Conservation (phyloP, 2,113 vertebrate genomes). For the Salvelinus namaycush region DNA sequence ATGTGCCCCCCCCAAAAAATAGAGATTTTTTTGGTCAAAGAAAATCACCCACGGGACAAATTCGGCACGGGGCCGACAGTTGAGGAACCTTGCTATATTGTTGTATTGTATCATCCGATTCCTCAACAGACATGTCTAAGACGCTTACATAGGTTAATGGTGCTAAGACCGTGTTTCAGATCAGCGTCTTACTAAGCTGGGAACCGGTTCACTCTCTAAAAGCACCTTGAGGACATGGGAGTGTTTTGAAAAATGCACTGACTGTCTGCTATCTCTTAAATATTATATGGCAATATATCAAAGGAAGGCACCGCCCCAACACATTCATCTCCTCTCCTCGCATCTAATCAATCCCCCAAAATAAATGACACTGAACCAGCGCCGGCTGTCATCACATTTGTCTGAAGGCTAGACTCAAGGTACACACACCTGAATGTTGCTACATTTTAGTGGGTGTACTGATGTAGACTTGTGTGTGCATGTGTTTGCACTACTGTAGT, state of each 20-base stretch:
- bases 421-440: slow-evolving; percentile 53
- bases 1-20: too few relatives aligned
- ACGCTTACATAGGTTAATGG: not conserved
- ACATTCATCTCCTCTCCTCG: slow-evolving; percentile 65
- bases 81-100: too few relatives aligned
- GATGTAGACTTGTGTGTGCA: not conserved
- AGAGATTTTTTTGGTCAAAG: too few relatives aligned
- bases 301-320: slow-evolving; percentile 62
- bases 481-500: slow-evolving; percentile 1
- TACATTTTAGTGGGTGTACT: slow-evolving; percentile 42
- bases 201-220: slow-evolving; percentile 33
- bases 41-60: too few relatives aligned
- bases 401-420: slow-evolving; percentile 58
- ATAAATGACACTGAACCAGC: slow-evolving; percentile 67
- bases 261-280: slow-evolving; percentile 58
- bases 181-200: slow-evolving; percentile 21
- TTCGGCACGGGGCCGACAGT: too few relatives aligned
- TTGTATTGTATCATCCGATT: too few relatives aligned
- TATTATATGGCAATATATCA: slow-evolving; percentile 68
- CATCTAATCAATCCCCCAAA: slow-evolving; percentile 72
- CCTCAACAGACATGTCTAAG: not conserved
- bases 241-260: slow-evolving; percentile 59
- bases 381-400: slow-evolving; percentile 68
- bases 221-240: slow-evolving; percentile 55
- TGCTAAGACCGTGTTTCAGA: slow-evolving; percentile 9